Percentiles rank a stretch among this genome's conserved stretches.
phyloP scores from a whole-genome alignment of 2,888 invertebrate species.

The Oligia latruncula region DNA sequence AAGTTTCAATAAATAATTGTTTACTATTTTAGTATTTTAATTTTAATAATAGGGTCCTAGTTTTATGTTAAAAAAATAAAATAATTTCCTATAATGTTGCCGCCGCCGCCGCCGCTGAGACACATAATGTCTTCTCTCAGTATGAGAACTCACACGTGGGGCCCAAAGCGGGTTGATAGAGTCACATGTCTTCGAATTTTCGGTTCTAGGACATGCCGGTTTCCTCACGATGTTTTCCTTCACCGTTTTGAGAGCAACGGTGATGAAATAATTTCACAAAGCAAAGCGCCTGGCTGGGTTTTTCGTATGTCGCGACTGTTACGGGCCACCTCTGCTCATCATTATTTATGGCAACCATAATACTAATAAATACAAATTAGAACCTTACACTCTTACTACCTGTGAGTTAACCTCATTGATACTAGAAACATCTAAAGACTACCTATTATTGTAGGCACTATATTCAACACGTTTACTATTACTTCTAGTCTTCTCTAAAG shows the following conservation, averaged over 20 bases:
- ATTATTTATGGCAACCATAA: background rate
- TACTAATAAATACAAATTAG: no score
- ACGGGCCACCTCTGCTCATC: background rate
- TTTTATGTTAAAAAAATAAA: no score
- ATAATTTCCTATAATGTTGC: background rate
- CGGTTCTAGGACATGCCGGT: background rate
- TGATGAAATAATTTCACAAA: background rate
- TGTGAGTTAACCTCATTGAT: background rate
- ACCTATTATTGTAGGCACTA: background rate
- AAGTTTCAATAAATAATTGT: no score
- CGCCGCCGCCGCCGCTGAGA: background rate
- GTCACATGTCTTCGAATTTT: background rate
- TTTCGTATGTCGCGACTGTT: background rate
- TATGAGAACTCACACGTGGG: no score
- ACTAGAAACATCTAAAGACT: conserved; percentile 4
- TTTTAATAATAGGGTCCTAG: no score
- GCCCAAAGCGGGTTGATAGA: background rate
- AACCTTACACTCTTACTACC: background rate
- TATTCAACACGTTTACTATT: conserved; percentile 15
- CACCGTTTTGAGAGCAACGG: background rate
- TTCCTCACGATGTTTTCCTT: background rate
- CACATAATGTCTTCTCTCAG: background rate
- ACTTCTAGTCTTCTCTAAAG: background rate
- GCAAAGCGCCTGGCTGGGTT: background rate
- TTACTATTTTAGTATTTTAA: no score